These are phyloP conservation scores for Batillaria attramentaria DNA, from an alignment of 1,140 invertebrate species.

Conservation along the genomic window DNA sequence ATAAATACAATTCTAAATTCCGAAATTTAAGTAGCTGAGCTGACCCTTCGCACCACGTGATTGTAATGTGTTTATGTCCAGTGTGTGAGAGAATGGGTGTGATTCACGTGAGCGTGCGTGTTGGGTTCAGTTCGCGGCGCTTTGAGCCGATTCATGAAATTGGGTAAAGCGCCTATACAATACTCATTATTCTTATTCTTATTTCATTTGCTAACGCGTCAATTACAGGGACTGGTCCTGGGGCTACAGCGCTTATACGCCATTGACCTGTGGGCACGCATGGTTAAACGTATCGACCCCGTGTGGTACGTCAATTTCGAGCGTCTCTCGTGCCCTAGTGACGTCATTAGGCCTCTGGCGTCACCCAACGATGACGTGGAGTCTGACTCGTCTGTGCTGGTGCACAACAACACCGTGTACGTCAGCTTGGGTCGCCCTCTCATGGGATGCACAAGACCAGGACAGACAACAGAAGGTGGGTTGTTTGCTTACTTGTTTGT, in stretches of 20 bases:
- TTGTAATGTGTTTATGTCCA: no score
- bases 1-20: no score
- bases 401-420: conserved; percentile 40
- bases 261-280: conserved; percentile 43
- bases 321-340: background rate
- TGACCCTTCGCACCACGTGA: no score
- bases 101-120: background rate
- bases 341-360: no score
- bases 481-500: background rate
- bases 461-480: background rate
- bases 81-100: no score
- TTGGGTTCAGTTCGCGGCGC: background rate
- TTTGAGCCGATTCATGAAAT: no score
- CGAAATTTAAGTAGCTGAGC: no score
- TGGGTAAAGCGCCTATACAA: no score
- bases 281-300: conserved; percentile 42
- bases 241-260: conserved; percentile 56
- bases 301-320: conserved; percentile 52
- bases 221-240: conserved; percentile 29
- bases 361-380: no score
- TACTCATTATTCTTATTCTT: no score
- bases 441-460: background rate
- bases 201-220: no score
- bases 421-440: conserved; percentile 37
- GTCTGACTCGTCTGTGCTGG: no score